A percentile compares a stretch with the other conserved stretches of the same genome.
Conservation (phyloP, 2,797 vertebrate species). For the Rhabdomys pumilio region DNA sequence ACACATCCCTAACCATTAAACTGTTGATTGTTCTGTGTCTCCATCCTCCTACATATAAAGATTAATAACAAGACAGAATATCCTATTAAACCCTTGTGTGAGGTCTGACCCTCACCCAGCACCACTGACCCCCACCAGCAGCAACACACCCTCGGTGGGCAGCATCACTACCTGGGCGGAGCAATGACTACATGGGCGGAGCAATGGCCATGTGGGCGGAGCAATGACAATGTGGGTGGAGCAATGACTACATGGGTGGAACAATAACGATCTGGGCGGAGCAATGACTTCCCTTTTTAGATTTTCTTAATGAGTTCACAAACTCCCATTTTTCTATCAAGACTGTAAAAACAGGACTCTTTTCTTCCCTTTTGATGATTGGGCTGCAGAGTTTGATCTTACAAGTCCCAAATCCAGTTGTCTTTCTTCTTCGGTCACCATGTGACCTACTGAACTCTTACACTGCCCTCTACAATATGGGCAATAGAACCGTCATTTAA, state of each 20-base stretch:
- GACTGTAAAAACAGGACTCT: neutral
- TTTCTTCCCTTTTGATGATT: neutral
- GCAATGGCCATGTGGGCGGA: neutral
- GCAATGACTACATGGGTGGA: neutral
- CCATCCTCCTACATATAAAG: neutral
- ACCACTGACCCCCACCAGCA: neutral
- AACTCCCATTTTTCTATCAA: neutral
- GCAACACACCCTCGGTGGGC: neutral
- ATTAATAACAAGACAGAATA: neutral
- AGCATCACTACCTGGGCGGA: neutral
- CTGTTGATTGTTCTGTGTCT: neutral
- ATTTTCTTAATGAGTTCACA: neutral
- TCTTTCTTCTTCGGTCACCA: neutral
- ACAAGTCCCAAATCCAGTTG: conserved; percentile 5
- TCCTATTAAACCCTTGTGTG: neutral
- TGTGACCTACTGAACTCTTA: neutral
- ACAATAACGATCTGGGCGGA: neutral
- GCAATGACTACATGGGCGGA: neutral
- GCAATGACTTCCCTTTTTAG: neutral
- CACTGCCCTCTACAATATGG: neutral
- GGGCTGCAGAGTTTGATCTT: conserved; percentile 14
- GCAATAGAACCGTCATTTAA: neutral
- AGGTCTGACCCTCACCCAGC: neutral
- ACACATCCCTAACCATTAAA: too few species aligned
- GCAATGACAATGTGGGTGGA: neutral